phyloP scores from a whole-genome alignment of 2,888 invertebrate species.

The Drosophila pseudotakahashii region DNA sequence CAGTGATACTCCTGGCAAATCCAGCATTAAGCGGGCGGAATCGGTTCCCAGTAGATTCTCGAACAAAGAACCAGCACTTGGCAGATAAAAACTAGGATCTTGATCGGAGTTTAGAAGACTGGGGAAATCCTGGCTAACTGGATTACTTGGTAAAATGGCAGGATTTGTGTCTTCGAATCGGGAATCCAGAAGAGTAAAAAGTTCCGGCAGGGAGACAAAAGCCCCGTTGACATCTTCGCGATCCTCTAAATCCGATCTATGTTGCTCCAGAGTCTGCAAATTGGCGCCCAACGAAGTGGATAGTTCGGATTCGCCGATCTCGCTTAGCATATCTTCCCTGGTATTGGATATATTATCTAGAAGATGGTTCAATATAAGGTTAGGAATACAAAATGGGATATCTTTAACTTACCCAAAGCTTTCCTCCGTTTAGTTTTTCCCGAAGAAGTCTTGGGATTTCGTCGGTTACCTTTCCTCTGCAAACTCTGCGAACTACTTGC shows the following conservation, averaged over 20 bases:
- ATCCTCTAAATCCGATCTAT: constrained; percentile 3
- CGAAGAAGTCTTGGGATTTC: background rate
- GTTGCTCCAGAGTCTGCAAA: constrained; percentile 4
- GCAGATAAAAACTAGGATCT: background rate
- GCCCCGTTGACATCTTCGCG: background rate
- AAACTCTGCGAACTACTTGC: constrained; percentile 5
- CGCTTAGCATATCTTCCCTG: background rate
- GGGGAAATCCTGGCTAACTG: too few species aligned
- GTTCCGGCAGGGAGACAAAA: background rate
- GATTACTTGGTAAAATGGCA: too few species aligned
- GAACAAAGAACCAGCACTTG: background rate
- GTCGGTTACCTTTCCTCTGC: background rate
- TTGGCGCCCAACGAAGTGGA: background rate
- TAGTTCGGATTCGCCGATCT: background rate
- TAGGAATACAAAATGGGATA: background rate
- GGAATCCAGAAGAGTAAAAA: background rate
- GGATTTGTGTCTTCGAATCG: background rate
- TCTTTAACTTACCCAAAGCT: background rate
- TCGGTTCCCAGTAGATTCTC: background rate
- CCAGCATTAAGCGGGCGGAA: background rate
- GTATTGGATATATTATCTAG: constrained; percentile 1
- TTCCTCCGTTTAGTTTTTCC: background rate
- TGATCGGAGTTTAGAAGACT: background rate
- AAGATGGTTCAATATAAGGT: too few species aligned
- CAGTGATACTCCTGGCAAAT: background rate